These are phyloP conservation scores for Lontra canadensis DNA, from an alignment of 2,113 vertebrate genomes.

Conservation along the genomic window DNA sequence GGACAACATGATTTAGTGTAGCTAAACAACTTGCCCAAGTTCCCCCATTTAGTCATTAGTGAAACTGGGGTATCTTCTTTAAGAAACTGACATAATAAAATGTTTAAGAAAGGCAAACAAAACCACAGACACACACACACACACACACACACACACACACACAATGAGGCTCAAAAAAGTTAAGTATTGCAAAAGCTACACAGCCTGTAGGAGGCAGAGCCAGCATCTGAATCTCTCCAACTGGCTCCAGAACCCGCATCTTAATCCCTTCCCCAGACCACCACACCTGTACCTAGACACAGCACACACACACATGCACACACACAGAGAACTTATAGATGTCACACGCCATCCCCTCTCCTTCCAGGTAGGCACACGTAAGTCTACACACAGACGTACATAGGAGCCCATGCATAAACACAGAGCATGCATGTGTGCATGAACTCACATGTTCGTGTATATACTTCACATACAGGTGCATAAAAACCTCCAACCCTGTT, in stretches of 20 bases:
- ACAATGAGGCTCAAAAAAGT: not conserved
- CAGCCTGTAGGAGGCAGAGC: not conserved
- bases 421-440: not conserved
- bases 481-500: not conserved
- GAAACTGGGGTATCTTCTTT: not conserved
- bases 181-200: not conserved
- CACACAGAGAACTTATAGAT: not conserved
- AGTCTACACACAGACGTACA: not conserved
- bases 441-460: not conserved
- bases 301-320: not conserved
- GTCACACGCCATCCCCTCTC: not conserved
- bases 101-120: not conserved
- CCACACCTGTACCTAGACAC: not conserved
- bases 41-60: not conserved
- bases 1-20: not conserved
- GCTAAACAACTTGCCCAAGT: not conserved
- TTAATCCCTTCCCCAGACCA: not conserved
- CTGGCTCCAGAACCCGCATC: not conserved
- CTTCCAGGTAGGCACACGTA: not conserved
- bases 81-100: conserved; percentile 2
- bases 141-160: not conserved
- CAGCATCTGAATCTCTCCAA: not conserved
- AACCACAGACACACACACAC: not conserved
- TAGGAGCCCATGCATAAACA: not conserved
- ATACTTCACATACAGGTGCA: not conserved